Base-by-base conservation (phyloP, 2,797 vertebrate species). In the Pampus argenteus region DNA sequence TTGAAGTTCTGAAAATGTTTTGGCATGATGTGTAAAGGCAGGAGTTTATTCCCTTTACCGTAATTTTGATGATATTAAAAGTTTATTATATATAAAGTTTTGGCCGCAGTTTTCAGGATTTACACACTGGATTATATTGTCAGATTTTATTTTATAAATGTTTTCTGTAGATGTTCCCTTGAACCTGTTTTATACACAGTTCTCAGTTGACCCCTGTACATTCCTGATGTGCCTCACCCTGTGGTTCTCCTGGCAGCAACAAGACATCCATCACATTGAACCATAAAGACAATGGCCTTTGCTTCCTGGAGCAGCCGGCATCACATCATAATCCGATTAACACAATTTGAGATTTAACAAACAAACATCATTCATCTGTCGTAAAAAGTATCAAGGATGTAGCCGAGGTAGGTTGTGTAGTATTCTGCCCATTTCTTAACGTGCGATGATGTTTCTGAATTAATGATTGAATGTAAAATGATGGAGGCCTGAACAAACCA, bases 211-310 rank as follows among this genome's bases (percentile, higher is more conserved):
- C 38, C 4, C 18, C 3, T 0, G 17, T 40, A 67, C 86, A 84
- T 89, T 88, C 78, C 76, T 64, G 42, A 36, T 54, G 0, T 28
- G 40, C 71, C 64, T 83, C 64, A 15, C 64, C 52, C 80, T 29
- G 62, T 2, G 34, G 73, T 31, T 74, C 42, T 76, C 49, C 56
- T 28, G 54, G 55, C 66, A 74, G n/a, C 38, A 55, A 28, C 45
- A 44, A 52, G 38, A 17, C 42, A 67, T 78, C 75, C 62, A 61
- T 82, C 85, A 78, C 25, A 13, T 11, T 36, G 4, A 18, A 28
- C 40, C 13, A n/a, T 29, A 1, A 31, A 10, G 11, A 58, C 40
- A 22, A 55, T 11, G 42, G 26, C 25, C 38, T 71, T 18, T 49
- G 7, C 44, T 29, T 28, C 55, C 25, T 22, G 48, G 25, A 51